Evolutionary conservation across 2,113 vertebrate species (phyloP).

Genomic region (Acanthisitta chloris): DNA sequence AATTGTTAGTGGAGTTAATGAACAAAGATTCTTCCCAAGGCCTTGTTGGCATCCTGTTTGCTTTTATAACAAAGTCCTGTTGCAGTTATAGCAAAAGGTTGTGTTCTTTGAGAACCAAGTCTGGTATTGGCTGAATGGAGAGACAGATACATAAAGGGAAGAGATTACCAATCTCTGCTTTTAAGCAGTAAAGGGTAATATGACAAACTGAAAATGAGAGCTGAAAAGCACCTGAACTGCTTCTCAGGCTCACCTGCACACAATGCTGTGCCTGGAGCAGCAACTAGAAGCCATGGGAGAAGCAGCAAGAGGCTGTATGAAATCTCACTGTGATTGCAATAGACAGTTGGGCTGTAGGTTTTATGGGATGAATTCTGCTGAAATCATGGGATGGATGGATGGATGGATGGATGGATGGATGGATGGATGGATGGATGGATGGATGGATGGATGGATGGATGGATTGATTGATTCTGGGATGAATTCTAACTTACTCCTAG

Average conservation of each 20-base stretch:
- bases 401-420: too few relatives aligned
- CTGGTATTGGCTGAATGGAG: background rate
- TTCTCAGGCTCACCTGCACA: background rate
- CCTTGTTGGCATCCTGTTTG: background rate
- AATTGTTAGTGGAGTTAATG: background rate
- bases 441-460: background rate
- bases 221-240: background rate
- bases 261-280: background rate
- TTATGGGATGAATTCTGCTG: background rate
- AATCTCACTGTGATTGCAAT: background rate
- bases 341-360: background rate
- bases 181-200: background rate
- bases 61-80: background rate
- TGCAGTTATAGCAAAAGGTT: background rate
- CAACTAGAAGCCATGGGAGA: background rate
- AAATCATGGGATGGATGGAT: background rate
- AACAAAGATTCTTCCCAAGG: background rate
- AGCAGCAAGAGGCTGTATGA: background rate
- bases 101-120: background rate
- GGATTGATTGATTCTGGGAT: background rate
- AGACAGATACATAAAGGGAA: background rate
- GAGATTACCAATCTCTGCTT: background rate
- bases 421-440: too few relatives aligned
- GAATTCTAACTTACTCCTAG: background rate
- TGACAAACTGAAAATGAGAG: background rate